phyloP scores from a whole-genome alignment of 2,113 vertebrate genomes.

The Rhegmatorhina hoffmannsi region DNA sequence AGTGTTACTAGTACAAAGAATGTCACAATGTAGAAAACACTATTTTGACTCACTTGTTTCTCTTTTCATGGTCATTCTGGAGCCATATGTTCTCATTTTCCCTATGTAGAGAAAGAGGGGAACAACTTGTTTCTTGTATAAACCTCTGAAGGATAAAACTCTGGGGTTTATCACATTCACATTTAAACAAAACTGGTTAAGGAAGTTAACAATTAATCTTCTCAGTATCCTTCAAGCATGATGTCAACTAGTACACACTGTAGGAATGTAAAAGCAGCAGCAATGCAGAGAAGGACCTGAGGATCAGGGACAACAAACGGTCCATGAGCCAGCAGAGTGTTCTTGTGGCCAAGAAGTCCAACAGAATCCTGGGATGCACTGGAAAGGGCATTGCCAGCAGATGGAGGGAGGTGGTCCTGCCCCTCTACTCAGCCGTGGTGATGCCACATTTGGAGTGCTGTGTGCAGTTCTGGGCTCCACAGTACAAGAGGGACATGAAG shows the following conservation, averaged over 20 bases:
- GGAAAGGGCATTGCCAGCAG: not conserved
- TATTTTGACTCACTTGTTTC: not conserved
- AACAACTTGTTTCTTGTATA: not conserved
- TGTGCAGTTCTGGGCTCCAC: not conserved
- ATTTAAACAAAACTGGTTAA: not conserved
- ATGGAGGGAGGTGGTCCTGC: accelerated
- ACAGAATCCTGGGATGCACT: not conserved
- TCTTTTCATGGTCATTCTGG: not conserved
- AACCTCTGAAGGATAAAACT: not conserved
- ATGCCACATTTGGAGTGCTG: not conserved
- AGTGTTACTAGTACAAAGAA: not conserved
- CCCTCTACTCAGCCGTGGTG: not conserved
- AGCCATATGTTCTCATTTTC: not conserved
- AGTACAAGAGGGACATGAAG: not conserved
- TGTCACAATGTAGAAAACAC: not conserved
- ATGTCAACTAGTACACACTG: not conserved
- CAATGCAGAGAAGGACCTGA: not conserved
- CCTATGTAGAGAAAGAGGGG: not conserved
- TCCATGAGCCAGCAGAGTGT: not conserved
- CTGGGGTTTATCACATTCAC: not conserved
- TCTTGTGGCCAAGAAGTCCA: not conserved
- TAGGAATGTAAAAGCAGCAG: not conserved
- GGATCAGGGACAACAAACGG: not conserved
- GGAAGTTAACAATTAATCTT: not conserved
- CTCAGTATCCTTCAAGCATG: not conserved